Evolutionary conservation across 2,797 vertebrate genomes (phyloP).

Genomic region (Enteromius paludinosus): DNA sequence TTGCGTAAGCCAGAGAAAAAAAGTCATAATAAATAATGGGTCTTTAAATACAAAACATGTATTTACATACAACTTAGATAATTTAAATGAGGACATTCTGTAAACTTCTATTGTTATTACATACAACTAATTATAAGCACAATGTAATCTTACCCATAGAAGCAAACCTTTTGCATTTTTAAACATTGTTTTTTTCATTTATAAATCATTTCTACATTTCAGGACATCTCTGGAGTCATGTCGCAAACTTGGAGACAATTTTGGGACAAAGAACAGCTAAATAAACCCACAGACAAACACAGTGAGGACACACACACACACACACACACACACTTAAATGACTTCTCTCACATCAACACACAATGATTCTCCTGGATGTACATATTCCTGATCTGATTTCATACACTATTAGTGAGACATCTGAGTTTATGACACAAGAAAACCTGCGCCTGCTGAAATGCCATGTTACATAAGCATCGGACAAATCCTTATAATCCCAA

Average conservation of each 20-base stretch:
- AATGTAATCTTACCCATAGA: neutral
- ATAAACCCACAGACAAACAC: neutral
- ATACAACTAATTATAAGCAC: neutral
- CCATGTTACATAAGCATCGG: conserved; percentile 25
- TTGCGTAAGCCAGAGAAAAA: neutral
- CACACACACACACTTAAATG: conserved; percentile 1
- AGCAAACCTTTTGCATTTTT: neutral
- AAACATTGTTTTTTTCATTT: neutral
- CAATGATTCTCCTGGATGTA: neutral
- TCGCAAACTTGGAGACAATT: neutral
- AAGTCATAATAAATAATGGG: neutral
- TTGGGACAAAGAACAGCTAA: neutral
- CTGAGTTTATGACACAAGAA: conserved; percentile 2
- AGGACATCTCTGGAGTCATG: neutral
- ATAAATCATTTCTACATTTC: neutral
- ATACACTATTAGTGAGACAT: neutral
- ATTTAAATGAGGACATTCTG: neutral
- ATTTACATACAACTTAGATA: no score
- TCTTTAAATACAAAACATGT: neutral
- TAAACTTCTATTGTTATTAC: neutral
- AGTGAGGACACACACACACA: neutral
- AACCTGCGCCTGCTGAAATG: conserved; percentile 3
- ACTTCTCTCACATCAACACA: neutral
- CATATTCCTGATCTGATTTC: neutral
- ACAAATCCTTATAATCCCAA: conserved; percentile 24